Evolutionary conservation across 23 tunicate genomes (phyloP).

Genomic region (Phallusia fumigata): DNA sequence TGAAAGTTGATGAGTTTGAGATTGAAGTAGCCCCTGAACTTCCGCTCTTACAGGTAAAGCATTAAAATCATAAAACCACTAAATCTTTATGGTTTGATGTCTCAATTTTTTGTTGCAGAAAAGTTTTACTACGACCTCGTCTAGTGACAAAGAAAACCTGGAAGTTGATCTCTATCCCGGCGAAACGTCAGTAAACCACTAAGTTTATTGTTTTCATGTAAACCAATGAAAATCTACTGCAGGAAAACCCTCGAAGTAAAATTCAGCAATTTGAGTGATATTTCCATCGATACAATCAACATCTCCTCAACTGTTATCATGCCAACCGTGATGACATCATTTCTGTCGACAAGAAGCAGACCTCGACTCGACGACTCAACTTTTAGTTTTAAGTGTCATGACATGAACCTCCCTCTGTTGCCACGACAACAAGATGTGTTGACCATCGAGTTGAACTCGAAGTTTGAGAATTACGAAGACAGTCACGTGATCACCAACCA

Average conservation of each 20-base stretch:
- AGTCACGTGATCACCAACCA: not conserved
- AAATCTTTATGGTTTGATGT: not conserved
- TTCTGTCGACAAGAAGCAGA: not conserved
- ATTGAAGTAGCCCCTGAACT: constrained; percentile 53
- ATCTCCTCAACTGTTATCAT: not conserved
- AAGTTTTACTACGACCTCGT: not conserved
- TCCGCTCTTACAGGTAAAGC: constrained; percentile 52
- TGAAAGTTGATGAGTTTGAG: constrained; percentile 43
- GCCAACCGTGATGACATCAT: not conserved
- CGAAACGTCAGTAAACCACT: constrained; percentile 20
- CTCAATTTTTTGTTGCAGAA: not conserved
- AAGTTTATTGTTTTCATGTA: not conserved
- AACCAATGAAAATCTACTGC: not conserved
- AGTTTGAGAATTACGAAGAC: constrained; percentile 1
- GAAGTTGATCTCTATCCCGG: constrained; percentile 32
- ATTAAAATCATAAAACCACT: not conserved
- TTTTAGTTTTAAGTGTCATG: not conserved
- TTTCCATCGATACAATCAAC: not conserved
- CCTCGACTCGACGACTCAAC: not conserved
- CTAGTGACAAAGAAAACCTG: not conserved
- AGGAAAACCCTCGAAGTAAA: not conserved
- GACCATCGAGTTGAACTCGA: not conserved
- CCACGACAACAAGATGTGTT: not conserved
- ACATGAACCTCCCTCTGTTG: not conserved
- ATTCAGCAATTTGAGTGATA: not conserved